Conservation (phyloP, 2,113 vertebrate genomes). For the Reinhardtius hippoglossoides region DNA sequence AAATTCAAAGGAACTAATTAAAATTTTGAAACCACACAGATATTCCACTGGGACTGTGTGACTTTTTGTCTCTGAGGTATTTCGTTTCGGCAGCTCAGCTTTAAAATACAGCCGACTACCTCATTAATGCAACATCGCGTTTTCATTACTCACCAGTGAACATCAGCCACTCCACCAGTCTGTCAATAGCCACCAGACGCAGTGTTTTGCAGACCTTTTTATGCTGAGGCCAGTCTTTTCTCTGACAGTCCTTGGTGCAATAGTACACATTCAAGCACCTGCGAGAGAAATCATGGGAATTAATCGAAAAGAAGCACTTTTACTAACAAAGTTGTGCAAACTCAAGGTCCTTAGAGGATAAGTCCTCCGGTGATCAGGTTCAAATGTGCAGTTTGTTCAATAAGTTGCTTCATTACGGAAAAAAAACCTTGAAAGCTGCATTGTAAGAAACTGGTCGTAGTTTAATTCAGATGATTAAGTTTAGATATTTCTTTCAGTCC, state of each 20-base stretch:
- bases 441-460: background rate
- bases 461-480: no score
- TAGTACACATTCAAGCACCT: constrained; percentile 98
- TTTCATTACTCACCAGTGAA: constrained; percentile 87
- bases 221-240: constrained; percentile 90
- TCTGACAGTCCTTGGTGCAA: constrained; percentile 90
- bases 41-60: no score
- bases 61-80: no score
- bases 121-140: constrained; percentile 26
- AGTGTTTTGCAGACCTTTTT: constrained; percentile 92
- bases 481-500: no score
- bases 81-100: constrained; percentile 20
- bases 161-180: constrained; percentile 92
- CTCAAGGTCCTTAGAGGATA: background rate
- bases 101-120: constrained; percentile 20
- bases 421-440: background rate
- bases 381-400: background rate
- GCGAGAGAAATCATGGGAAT: background rate
- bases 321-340: no score
- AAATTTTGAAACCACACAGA: no score
- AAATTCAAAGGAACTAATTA: no score
- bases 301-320: background rate
- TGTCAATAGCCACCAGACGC: constrained; percentile 88
- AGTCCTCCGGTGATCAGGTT: background rate
- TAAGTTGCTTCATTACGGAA: background rate